Base-by-base conservation (phyloP, 2,888 invertebrate species). In the Elegia similella region DNA sequence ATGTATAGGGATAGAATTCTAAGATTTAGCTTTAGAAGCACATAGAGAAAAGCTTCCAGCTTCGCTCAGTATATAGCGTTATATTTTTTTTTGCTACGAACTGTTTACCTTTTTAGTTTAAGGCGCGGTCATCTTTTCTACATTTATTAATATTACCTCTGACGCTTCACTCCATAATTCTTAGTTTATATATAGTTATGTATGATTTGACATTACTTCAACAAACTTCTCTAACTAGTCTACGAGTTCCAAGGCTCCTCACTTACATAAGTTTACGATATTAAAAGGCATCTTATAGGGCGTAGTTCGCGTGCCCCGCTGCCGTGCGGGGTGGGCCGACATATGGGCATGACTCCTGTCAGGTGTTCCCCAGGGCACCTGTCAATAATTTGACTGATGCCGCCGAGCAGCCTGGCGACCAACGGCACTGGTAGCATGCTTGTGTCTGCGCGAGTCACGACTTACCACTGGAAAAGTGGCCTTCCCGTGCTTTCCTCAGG, bases 291-390 rank as follows among this genome's bases (percentile, higher is more conserved):
- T 62, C 56, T 60, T 59, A 60, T 62, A 68, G 63, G 72, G 68
- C 68, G 72, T 66, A 66, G 38, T 70, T 84, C 70, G 87, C 86
- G 86, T 86, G 87, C 66, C 67, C 60, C 64, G 59, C 62, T 62
- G 68, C 69, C 64, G 67, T 60, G 56, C 63, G 67, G 62, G 58
- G 62, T 64, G 64, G 65, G 65, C 66, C 81, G 82, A 79, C 89
- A 90, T 87, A 88, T 89, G 89, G 85, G 73, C 84, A 76, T 76
- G 80, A 80, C 82, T 82, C 84, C 80, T 84, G 88, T 89, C 89
- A 88, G 87, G 81, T 89, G 89, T 80, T 69, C 67, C 67, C 63
- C 60, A 65, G 63, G 80, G 78, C 88, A 89, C 84, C 89, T 88
- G 88, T 84, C 79, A 80, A 73, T 78, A 53, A 52, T 17, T 34